Conservation (phyloP, 2,797 vertebrate species). For the Thunnus albacares region DNA sequence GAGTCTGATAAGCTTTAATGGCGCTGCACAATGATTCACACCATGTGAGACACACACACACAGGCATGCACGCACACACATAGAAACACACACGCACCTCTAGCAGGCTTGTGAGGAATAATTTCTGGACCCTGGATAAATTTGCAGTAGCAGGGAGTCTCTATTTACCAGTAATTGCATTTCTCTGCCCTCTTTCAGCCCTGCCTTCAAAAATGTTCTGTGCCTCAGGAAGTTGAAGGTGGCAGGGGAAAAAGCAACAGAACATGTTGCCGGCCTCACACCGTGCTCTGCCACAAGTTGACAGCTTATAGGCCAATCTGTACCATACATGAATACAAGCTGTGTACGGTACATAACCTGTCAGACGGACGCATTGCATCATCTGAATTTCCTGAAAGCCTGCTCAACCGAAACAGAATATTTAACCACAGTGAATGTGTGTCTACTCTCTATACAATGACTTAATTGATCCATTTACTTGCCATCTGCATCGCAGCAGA, state of each 20-base stretch:
- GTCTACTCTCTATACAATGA: conserved; percentile 3
- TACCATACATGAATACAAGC: conserved; percentile 64
- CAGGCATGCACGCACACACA: conserved; percentile 24
- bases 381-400: conserved; percentile 48
- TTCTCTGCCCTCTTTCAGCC: conserved; percentile 79
- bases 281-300: conserved; percentile 60
- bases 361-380: conserved; percentile 58
- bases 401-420: conserved; percentile 29
- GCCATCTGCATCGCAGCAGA: conserved; percentile 29
- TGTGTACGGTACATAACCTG: conserved; percentile 54
- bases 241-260: conserved; percentile 68
- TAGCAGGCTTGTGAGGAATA: conserved; percentile 75
- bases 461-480: conserved; percentile 60
- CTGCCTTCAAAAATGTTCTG: conserved; percentile 71
- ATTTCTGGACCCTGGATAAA: conserved; percentile 80
- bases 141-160: conserved; percentile 84
- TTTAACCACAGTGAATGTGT: conserved; percentile 18
- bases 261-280: conserved; percentile 72
- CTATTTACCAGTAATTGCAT: conserved; percentile 88
- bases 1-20: conserved; percentile 84
- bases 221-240: conserved; percentile 78
- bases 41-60: conserved; percentile 55
- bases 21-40: conserved; percentile 78
- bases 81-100: conserved; percentile 45
- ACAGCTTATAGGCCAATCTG: conserved; percentile 77